Base-by-base conservation (phyloP, 2,797 vertebrate species). In the Melanotaenia maccullochi region DNA sequence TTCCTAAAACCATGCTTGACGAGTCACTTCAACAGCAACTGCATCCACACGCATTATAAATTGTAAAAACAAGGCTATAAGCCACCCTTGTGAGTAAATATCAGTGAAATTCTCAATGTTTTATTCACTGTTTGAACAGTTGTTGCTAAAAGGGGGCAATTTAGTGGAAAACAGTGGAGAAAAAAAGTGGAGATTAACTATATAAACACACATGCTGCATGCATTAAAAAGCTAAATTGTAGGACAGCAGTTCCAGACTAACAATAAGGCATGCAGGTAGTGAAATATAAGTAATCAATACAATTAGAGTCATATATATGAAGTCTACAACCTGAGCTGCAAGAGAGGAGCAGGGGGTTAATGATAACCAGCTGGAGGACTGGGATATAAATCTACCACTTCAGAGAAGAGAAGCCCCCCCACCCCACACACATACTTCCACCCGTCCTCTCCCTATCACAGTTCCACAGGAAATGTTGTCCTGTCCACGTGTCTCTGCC, bases 331-430 rank as follows among this genome's bases (percentile, higher is more conserved):
- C 52, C 60, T 65, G 47, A 77, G 36, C 18, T 65, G 49, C 51
- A 67, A 71, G 71, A 87, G 55, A 35, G 28, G 22, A 82, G 24
- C 8, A 1, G 25, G 72, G 84, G 72, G 90, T 90, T 92, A 91
- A 93, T 67, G 77, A 79, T 73, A 73, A 90, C 83, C 91, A 90
- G 84, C 80, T 92, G 88, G 78, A 71, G 74, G 44, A 61, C 60
- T 20, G 8, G 56, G 65, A 83, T 84, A 84, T 85, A 90, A 86
- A 90, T 89, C 79, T 73, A 71, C 75, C 60, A 82, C 82, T 75
- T 90, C 80, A 75, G 66, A 87, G 85, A 79, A 47, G 80, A 47
- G 59, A 76, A 68, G 1, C 62, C 22, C 12, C 12, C 24, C 38
- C 8, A n/a, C 30, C 36, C 32, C 51, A 32, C 22, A 14, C 56